Percentiles rank a stretch among this genome's conserved stretches.
Evolutionary conservation across 1,140 invertebrate species (phyloP).

Genomic region (Bombus superbus): DNA sequence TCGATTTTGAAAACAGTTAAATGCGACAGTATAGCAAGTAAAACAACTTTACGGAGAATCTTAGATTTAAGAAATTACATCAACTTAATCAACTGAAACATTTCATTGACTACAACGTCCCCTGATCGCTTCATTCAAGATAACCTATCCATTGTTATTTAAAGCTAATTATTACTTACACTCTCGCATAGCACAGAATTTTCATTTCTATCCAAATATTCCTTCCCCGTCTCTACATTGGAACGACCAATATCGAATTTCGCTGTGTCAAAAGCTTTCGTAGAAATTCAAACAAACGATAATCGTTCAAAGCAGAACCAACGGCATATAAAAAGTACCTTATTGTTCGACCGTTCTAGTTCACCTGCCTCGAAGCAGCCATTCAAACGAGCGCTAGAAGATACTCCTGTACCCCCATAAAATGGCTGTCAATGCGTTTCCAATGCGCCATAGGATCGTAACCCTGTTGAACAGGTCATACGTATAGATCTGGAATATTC

Average conservation of each 20-base stretch:
- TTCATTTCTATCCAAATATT: too few species aligned
- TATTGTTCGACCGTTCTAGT: background rate
- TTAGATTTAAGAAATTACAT: too few species aligned
- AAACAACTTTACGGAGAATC: too few species aligned
- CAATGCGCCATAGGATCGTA: background rate
- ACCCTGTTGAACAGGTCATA: background rate
- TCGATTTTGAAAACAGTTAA: too few species aligned
- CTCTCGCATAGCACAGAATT: too few species aligned
- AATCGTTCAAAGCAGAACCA: background rate
- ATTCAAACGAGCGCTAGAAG: background rate
- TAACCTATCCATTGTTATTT: too few species aligned
- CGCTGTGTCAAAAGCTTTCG: background rate
- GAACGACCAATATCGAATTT: background rate
- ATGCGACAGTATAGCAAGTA: too few species aligned
- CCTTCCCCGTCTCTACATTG: too few species aligned
- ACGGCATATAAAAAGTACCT: background rate
- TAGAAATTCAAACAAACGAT: background rate
- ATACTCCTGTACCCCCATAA: background rate
- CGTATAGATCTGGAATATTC: conserved; percentile 21
- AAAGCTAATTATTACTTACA: too few species aligned
- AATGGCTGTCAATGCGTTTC: background rate
- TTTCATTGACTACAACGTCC: too few species aligned
- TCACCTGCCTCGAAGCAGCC: background rate
- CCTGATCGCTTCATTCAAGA: too few species aligned
- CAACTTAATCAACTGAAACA: too few species aligned